Evolutionary conservation across 2,888 invertebrate genomes (phyloP), one percentile per base, ranked within the genome.

Genomic region (Eretmocerus hayati): DNA sequence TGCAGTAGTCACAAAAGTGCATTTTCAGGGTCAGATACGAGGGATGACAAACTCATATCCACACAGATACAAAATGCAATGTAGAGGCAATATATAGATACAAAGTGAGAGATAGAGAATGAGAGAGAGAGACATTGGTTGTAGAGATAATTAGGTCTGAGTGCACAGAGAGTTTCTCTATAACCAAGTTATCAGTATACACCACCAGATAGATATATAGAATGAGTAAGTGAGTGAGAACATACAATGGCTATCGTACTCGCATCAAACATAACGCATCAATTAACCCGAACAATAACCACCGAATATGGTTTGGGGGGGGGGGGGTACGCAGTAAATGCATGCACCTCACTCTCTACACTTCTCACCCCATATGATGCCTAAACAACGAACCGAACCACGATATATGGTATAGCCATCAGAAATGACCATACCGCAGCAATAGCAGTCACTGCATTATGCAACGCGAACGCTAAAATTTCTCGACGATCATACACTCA

Each of bases 111-210:
- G 45, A 52, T 42, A 46, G 43, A 52, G 46, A 42, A 46, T 46
- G 18, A 16, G 11, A 13, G 33, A 33, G 33, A 33, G 33, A 33
- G 33, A 33, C n/a, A 36, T n/a, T n/a, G n/a, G n/a, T n/a, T n/a
- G n/a, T 69, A 66, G 71, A 71, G 70, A 71, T 71, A 71, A 71
- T 71, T 71, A 71, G 71, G 69, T 71, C 69, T 71, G 71, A 71
- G 71, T 71, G 71, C 71, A 71, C 70, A 67, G 67, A n/a, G 3
- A 16, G 21, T 33, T 13, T 16, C 22, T 71, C 70, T 64, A 70
- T 71, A 71, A 71, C 69, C 71, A 68, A 69, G 70, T 71, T 71
- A 71, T 71, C 71, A 71, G 71, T 67, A 69, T 69, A 70, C 71
- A n/a, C n/a, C n/a, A n/a, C n/a, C n/a, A n/a, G n/a, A n/a, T n/a